A percentile compares a stretch with the other conserved stretches of the same genome.
phyloP scores from a whole-genome alignment of 2,888 invertebrate species.

The Epiperipatus broadwayi region DNA sequence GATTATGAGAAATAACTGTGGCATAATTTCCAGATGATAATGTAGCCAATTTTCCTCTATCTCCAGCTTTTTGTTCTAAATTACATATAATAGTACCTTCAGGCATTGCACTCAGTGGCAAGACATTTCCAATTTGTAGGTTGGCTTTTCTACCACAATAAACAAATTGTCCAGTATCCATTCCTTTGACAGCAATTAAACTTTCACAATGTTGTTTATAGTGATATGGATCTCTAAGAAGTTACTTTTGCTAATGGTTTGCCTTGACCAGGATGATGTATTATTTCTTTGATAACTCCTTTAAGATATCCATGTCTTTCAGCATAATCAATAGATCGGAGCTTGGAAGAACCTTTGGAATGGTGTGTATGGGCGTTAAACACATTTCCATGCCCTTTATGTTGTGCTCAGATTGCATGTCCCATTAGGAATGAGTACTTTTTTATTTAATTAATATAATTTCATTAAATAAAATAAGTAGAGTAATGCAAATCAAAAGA shows the following conservation, averaged over 20 bases:
- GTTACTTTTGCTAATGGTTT: conserved; percentile 89
- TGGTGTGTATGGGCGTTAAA: conserved; percentile 96
- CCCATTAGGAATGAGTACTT: no score
- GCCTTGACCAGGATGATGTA: conserved; percentile 96
- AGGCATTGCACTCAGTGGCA: conserved; percentile 95
- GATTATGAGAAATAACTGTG: conserved; percentile 96
- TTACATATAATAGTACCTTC: conserved; percentile 99
- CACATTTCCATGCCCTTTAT: conserved; percentile 98
- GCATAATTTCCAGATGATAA: conserved; percentile 98
- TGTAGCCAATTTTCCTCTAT: conserved; percentile 89
- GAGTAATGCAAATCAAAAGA: no score
- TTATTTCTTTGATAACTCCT: conserved; percentile 91
- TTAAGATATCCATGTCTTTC: conserved; percentile 98
- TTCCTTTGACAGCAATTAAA: conserved; percentile 95
- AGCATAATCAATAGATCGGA: conserved; percentile 84
- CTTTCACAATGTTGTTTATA: conserved; percentile 90
- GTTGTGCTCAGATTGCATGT: conserved; percentile 98
- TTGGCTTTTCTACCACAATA: conserved; percentile 89
- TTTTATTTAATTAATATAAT: no score
- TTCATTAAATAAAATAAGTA: no score
- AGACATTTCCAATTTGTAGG: conserved; percentile 74
- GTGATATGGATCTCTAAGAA: conserved; percentile 95
- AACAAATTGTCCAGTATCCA: conserved; percentile 97
- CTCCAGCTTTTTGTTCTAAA: conserved; percentile 95
- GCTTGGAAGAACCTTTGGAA: conserved; percentile 94